phyloP scores from a whole-genome alignment of 1,140 invertebrate genomes.

The Varroa destructor region DNA sequence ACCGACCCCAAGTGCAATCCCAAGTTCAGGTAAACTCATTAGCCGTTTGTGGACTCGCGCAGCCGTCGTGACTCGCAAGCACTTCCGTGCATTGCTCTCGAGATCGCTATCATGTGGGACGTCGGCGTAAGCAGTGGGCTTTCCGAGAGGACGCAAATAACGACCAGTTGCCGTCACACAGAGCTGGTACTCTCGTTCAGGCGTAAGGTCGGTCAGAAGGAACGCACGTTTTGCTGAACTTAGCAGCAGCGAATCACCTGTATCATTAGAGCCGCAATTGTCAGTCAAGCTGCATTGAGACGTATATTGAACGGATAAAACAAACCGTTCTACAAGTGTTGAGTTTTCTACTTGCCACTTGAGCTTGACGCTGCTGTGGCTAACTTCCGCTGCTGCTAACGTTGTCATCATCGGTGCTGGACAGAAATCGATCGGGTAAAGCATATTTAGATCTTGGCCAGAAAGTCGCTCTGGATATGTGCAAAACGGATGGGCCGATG shows the following conservation, averaged over 20 bases:
- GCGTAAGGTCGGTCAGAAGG: conserved; percentile 55
- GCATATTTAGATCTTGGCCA: conserved; percentile 56
- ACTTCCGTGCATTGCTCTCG: conserved; percentile 35
- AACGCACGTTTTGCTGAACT: conserved; percentile 54
- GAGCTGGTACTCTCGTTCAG: conserved; percentile 63
- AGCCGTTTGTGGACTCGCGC: conserved; percentile 34
- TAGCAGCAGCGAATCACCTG: conserved; percentile 49
- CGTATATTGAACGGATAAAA: conserved; percentile 62
- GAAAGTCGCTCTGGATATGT: conserved; percentile 60
- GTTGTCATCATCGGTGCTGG: conserved; percentile 61
- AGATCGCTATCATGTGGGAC: conserved; percentile 30
- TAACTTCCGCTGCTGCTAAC: conserved; percentile 69
- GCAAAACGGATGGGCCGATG: conserved; percentile 49
- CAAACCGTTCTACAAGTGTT: conserved; percentile 65
- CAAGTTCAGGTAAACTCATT: conserved; percentile 43
- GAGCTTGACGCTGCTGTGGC: conserved; percentile 69
- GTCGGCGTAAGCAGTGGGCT: conserved; percentile 34
- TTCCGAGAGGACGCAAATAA: conserved; percentile 42
- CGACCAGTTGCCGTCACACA: conserved; percentile 67
- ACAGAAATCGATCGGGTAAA: conserved; percentile 65
- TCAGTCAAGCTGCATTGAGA: conserved; percentile 49
- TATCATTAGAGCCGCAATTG: conserved; percentile 35
- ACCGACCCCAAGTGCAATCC: conserved; percentile 66
- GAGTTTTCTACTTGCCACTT: conserved; percentile 78
- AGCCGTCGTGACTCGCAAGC: conserved; percentile 35